Evolutionary conservation across 2,113 vertebrate genomes (phyloP), one percentile per base, ranked within the genome.

Genomic region (Lophura nycthemera): DNA sequence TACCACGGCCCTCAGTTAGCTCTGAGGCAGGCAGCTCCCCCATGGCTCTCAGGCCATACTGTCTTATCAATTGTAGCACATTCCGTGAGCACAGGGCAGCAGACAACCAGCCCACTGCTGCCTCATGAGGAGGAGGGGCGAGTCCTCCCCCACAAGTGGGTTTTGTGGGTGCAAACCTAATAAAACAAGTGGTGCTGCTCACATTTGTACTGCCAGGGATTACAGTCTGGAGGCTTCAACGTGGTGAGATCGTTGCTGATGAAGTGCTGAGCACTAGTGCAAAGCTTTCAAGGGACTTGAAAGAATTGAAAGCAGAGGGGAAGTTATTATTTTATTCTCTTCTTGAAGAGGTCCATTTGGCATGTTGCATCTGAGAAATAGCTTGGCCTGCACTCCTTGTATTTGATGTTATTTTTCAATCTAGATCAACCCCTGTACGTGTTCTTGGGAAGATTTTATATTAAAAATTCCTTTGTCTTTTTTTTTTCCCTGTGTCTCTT

Each of bases 211-310:
- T 77, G 72, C 75, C 89, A 90, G 91, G 82, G 76, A 92, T 74
- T 71, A 65, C 57, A 77, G 76, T 74, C 79, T 83, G 82, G 79
- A 97, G 83, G 57, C 69, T 88, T 81, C 72, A 88, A 47, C 65
- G 17, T 40, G 84, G 84, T 81, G 75, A 76, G 60, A 48, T 3
- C 63, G 69, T 18, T 92, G 87, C 64, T 88, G 89, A 94, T 61
- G 38, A 95, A 84, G 84, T 71, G 86, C 84, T 89, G 91, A 93
- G 83, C 63, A 65, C 52, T 77, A 47, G 56, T 9, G 69, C 52
- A 82, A 91, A 74, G 89, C 79, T 95, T 90, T 93, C 92, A 95
- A 95, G 61, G 66, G 79, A 81, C 86, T 66, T 67, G n/a, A 83
- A 93, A 64, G 78, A 88, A 89, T 11, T 45, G 45, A 74, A 50